Conservation (phyloP, 2,888 invertebrate species). For the Nemotelus pantherinus region DNA sequence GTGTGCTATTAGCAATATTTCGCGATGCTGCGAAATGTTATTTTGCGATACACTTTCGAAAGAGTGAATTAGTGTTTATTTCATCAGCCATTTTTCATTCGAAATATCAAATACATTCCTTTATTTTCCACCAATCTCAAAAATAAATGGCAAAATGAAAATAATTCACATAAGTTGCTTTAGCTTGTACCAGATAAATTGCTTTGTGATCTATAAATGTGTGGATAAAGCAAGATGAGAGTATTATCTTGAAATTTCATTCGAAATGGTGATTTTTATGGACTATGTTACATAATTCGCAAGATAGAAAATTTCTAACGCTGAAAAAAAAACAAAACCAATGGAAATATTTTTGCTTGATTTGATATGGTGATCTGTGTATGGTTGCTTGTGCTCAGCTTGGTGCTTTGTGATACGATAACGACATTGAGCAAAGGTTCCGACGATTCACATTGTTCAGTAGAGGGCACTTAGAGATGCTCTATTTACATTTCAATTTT, state of each 20-base stretch:
- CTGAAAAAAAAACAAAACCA: not conserved
- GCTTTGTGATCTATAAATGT: conserved; percentile 40
- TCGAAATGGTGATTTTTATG: conserved; percentile 41
- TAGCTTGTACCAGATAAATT: conserved; percentile 25
- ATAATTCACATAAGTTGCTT: conserved; percentile 45
- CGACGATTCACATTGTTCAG: not conserved
- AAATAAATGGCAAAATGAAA: not conserved
- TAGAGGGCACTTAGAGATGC: conserved; percentile 21
- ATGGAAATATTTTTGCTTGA: conserved; percentile 35
- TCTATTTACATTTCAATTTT: conserved; percentile 27
- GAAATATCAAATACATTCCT: too few species aligned
- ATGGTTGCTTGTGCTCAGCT: not conserved
- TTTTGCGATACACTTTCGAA: too few species aligned
- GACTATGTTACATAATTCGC: conserved; percentile 25
- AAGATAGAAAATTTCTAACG: conserved; percentile 22
- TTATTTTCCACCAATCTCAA: too few species aligned
- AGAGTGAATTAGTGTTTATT: too few species aligned
- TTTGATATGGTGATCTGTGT: conserved; percentile 24
- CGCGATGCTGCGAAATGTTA: too few species aligned
- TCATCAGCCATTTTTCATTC: too few species aligned
- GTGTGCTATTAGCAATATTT: too few species aligned
- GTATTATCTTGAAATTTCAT: conserved; percentile 39
- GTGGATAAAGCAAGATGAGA: conserved; percentile 28
- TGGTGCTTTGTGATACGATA: not conserved
- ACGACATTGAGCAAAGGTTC: not conserved